phyloP scores from a whole-genome alignment of 2,113 vertebrate species.

The Grammomys surdaster region DNA sequence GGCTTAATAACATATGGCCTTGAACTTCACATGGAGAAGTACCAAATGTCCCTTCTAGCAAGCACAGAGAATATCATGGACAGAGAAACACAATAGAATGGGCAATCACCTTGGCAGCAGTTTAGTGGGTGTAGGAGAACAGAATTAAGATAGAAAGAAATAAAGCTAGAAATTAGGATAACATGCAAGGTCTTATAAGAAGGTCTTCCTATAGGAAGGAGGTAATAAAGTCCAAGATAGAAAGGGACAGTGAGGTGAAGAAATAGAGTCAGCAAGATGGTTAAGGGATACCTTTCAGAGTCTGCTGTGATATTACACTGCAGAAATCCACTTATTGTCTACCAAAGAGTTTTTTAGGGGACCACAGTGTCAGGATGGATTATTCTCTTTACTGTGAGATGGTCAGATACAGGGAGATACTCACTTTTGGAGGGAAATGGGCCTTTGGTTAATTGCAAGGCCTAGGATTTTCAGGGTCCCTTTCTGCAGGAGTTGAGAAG shows the following conservation, averaged over 20 bases:
- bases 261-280: neutral
- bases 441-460: neutral
- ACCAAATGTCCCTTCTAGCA: neutral
- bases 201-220: neutral
- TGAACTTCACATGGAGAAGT: neutral
- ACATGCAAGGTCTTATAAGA: no score
- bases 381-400: neutral
- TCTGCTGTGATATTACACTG: neutral
- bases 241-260: neutral
- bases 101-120: neutral
- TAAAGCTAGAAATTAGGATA: neutral
- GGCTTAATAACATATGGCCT: neutral
- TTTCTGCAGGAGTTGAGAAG: neutral
- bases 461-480: neutral
- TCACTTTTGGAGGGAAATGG: neutral
- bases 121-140: neutral
- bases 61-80: neutral
- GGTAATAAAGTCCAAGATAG: neutral
- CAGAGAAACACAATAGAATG: neutral
- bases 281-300: neutral
- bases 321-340: neutral
- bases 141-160: neutral
- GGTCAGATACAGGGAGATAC: neutral
- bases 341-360: neutral
- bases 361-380: neutral